phyloP scores from a whole-genome alignment of 2,888 invertebrate genomes.

The Leucania comma region DNA sequence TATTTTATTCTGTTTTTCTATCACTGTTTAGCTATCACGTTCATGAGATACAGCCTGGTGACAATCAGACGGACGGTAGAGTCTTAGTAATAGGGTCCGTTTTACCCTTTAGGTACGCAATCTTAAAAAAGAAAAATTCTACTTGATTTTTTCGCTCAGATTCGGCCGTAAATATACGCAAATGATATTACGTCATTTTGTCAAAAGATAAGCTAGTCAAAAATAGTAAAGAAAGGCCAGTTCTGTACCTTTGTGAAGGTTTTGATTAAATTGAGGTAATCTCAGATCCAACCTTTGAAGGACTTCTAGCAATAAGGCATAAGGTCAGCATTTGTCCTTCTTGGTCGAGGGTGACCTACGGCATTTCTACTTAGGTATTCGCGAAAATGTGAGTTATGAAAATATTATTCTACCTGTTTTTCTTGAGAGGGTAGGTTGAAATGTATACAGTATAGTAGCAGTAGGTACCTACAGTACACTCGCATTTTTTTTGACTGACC shows the following conservation, averaged over 20 bases:
- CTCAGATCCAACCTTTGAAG: conserved; percentile 25
- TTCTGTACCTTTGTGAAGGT: conserved; percentile 10
- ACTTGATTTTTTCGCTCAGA: too few relatives aligned
- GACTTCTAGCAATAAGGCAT: conserved; percentile 19
- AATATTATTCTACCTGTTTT: neutral
- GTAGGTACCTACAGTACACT: too few relatives aligned
- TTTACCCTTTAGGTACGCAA: too few relatives aligned
- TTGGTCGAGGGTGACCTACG: neutral
- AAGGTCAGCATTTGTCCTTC: conserved; percentile 28
- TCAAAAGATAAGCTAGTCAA: conserved; percentile 2
- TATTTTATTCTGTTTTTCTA: too few relatives aligned
- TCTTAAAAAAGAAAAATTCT: too few relatives aligned
- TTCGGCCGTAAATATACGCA: neutral
- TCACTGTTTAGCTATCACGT: too few relatives aligned
- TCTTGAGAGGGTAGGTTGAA: neutral
- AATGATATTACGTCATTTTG: neutral
- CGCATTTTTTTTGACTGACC: too few relatives aligned
- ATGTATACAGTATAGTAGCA: neutral
- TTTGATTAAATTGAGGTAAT: conserved; percentile 22
- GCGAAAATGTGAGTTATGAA: conserved; percentile 11
- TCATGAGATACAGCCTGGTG: too few relatives aligned
- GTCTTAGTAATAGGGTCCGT: too few relatives aligned
- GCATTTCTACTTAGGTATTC: neutral
- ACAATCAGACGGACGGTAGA: too few relatives aligned
- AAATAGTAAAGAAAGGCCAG: conserved; percentile 24